Percentiles rank a stretch among this genome's conserved stretches.
phyloP scores from a whole-genome alignment of 2,797 vertebrate species.

The Ptychadena robeensis region DNA sequence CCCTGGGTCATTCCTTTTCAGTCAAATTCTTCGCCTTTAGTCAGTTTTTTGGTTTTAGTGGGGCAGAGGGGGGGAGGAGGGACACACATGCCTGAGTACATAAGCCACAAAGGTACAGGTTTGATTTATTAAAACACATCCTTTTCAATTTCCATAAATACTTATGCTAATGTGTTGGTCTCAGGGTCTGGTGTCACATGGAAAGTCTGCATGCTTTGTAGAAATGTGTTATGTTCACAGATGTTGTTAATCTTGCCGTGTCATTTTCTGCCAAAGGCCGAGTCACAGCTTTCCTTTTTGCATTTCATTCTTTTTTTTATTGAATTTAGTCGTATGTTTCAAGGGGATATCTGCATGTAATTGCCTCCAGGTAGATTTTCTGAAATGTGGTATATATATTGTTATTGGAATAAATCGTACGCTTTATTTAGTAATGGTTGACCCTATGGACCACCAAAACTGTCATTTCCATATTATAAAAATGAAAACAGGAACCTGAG shows the following conservation, averaged over 20 bases:
- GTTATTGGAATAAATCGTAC: too few relatives aligned
- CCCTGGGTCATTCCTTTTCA: not conserved
- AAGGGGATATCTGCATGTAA: not conserved
- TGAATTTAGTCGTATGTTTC: not conserved
- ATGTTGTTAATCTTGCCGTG: conserved; percentile 3
- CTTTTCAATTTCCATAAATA: not conserved
- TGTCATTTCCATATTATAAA: not conserved
- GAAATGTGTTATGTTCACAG: conserved; percentile 5
- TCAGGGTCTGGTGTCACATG: not conserved
- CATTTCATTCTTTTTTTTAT: not conserved
- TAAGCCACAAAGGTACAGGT: not conserved
- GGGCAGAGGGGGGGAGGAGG: not conserved
- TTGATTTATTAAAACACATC: not conserved
- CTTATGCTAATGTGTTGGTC: not conserved
- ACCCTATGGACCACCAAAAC: not conserved
- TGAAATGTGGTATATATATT: not conserved
- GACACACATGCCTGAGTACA: not conserved
- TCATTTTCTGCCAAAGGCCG: conserved; percentile 1
- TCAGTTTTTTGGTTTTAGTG: not conserved
- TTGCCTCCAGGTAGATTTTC: not conserved
- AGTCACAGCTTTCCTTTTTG: not conserved
- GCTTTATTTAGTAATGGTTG: not conserved
- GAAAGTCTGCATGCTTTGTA: not conserved
- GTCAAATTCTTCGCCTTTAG: too few relatives aligned
- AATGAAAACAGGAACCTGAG: not conserved